Evolutionary conservation across 2,113 vertebrate species (phyloP), one percentile per base, ranked within the genome.

Genomic region (Corynorhinus townsendii): DNA sequence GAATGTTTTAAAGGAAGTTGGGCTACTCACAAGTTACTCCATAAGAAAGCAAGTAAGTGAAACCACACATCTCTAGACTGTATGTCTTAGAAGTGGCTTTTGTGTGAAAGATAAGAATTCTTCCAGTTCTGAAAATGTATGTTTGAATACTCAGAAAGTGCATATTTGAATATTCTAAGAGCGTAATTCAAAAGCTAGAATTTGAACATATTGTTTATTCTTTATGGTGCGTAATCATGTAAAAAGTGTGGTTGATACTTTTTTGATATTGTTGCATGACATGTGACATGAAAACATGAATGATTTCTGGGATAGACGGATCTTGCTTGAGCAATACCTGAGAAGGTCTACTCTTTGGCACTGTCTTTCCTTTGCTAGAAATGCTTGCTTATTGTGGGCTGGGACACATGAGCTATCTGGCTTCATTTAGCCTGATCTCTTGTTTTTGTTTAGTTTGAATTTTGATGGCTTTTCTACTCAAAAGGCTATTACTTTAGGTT

Each of bases 1-100:
- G 99, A 99, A 97, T 99, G 99, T 98, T 99, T 99, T 98, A 99
- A 99, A 98, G 99, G 99, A 98, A 99, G 99, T 97, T 99, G 99
- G 99, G 98, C 98, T 9, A 99, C 99, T 97, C 99, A 99, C 98
- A 99, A 99, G 97, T 96, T 99, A 97, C 97, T 99, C 82, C 99
- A 99, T 98, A 99, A 99, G 98, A 99, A 99, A 99, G 99, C 99
- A 98, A 99, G 99, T 99, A 99, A 97, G 99, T 98, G 94, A 26
- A 62, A 35, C 88, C 54, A 83, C 0, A 2, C 20, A 49, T 94
- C 83, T 95, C 73, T 95, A 24, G 6, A 69, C 22, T 54, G 2
- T 77, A 92, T 96, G 90, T 35, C 62, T 73, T 69, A 38, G 24
- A 80, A 45, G 28, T 77, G 15, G 26, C 82, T 94, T 91, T 91